Conservation (phyloP, 2,113 vertebrate genomes). For the Stercorarius parasiticus region DNA sequence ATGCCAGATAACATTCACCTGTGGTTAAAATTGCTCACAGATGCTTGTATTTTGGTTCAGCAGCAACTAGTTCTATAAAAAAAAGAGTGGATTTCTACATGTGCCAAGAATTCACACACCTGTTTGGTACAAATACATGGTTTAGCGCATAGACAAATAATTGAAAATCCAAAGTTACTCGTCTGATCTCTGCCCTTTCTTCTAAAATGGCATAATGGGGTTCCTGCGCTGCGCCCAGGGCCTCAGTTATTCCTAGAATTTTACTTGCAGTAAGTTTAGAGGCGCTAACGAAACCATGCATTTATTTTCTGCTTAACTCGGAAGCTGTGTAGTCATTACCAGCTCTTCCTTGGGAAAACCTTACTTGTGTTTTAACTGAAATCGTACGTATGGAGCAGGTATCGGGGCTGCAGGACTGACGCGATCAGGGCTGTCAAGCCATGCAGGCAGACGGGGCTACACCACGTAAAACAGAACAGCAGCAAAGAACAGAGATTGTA, state of each 20-base stretch:
- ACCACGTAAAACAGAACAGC: fast-evolving
- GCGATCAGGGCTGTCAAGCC: neutral
- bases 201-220: neutral
- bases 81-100: neutral
- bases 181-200: neutral
- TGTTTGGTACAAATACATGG: neutral
- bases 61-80: neutral
- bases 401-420: neutral
- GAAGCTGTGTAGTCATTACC: neutral
- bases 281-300: neutral
- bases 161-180: neutral
- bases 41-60: neutral
- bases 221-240: neutral
- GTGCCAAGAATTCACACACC: neutral
- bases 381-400: neutral
- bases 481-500: fast-evolving
- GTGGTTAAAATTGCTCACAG: neutral
- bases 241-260: neutral
- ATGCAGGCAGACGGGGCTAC: neutral
- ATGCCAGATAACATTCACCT: neutral
- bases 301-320: neutral
- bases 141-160: neutral
- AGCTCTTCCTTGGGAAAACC: neutral
- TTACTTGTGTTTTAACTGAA: neutral
- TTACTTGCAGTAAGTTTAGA: neutral